These are phyloP conservation scores for Ptyas mucosa DNA, from an alignment of 2,113 vertebrate species.

Conservation along the genomic window DNA sequence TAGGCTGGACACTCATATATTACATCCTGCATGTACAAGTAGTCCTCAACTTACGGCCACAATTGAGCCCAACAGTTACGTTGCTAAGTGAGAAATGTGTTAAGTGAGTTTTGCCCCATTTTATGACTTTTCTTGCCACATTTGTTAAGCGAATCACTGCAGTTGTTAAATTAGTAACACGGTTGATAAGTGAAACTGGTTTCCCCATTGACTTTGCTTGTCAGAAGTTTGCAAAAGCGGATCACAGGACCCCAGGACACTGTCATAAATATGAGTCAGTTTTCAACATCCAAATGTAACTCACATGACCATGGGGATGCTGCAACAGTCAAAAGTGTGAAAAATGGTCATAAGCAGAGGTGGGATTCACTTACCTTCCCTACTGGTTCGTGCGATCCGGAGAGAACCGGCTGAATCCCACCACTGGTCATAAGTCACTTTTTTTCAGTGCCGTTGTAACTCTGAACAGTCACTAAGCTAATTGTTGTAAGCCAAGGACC, in stretches of 20 bases:
- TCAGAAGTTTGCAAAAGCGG: not conserved
- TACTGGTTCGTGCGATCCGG: too few relatives aligned
- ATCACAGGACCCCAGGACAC: not conserved
- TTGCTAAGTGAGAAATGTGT: not conserved
- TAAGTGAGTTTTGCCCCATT: not conserved
- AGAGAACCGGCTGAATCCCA: too few relatives aligned
- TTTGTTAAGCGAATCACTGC: not conserved
- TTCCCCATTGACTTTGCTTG: not conserved
- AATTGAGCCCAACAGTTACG: not conserved
- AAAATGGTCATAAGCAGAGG: too few relatives aligned
- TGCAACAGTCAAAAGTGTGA: too few relatives aligned
- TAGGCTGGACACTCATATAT: not conserved
- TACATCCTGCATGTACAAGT: not conserved
- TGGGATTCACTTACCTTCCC: too few relatives aligned
- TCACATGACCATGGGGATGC: too few relatives aligned
- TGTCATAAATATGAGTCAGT: not conserved
- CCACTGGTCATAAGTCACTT: too few relatives aligned
- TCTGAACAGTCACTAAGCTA: not conserved
- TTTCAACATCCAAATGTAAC: not conserved
- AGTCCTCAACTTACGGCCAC: not conserved
- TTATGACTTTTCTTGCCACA: not conserved
- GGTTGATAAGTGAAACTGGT: too few relatives aligned
- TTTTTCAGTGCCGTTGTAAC: too few relatives aligned
- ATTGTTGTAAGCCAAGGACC: not conserved
- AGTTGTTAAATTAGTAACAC: not conserved